Base-by-base conservation (phyloP, 2,113 vertebrate genomes). In the Centropus unirufus region DNA sequence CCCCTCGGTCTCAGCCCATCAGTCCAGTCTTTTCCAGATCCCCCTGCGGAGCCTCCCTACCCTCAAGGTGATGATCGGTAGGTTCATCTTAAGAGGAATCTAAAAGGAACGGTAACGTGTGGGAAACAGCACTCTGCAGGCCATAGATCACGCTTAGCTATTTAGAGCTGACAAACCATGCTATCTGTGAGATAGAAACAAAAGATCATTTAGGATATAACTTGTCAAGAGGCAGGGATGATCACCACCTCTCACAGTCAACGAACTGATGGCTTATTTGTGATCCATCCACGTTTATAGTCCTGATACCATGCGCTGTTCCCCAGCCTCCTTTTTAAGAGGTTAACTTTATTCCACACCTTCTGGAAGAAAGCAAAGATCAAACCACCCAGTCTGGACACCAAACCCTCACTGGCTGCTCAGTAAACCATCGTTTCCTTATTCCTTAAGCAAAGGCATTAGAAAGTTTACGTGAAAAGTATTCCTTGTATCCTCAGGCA, bases 381-480 rank as follows among this genome's bases (percentile, higher is more conserved):
- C 69, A 96, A 90, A 83, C 67, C 62, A 95, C 77, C 69, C 12
- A 94, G 96, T 81, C 87, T 83, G 86, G 83, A 96, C 95, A 94
- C 40, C 86, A 95, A 97, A 92, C 94, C 55, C 80, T 80, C 72
- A 86, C 86, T 95, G 95, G 96, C n/a, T 78, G 88, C 79, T 94
- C 90, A 90, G 87, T 82, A 98, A 89, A 97, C 83, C 96, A 94
- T 72, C n/a, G 77, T 89, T 96, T 97, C 94, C 94, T 95, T 90
- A 83, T 95, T 93, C 92, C 87, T 91, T 73, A 93, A 95, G 89
- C 92, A 97, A 97, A 94, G 93, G 54, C 90, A 93, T 94, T 90
- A 92, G 70, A 89, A 97, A 89, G 77, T 83, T 87, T 80, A 92
- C 87, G 30, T 66, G 61, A 82, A 52, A 92, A 36, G 5, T 3